These are phyloP conservation scores for Drosophila atripex DNA, from an alignment of 2,888 invertebrate genomes.

Conservation along the genomic window DNA sequence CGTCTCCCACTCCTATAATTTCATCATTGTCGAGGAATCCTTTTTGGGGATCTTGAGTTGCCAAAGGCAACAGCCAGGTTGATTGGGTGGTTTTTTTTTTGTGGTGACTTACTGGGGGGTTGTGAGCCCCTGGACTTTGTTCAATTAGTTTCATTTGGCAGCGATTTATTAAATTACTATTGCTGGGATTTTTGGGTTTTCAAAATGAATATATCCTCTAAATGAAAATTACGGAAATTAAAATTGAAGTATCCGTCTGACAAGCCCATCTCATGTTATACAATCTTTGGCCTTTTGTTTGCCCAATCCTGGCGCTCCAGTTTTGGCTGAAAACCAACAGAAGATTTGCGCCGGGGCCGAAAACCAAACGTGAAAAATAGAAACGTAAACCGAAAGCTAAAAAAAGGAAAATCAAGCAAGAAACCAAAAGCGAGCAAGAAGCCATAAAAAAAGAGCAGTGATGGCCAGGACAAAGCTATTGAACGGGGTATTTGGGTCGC, in stretches of 20 bases:
- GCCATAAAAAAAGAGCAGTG: slow-evolving; percentile 42
- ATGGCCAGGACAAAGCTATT: slow-evolving; percentile 55
- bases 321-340: slow-evolving; percentile 38
- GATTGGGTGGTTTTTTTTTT: slow-evolving; percentile 6
- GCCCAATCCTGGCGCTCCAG: slow-evolving; percentile 20
- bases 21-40: slow-evolving; percentile 43
- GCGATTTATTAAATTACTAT: neutral
- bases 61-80: slow-evolving; percentile 25
- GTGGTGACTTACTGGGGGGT: neutral
- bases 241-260: slow-evolving; percentile 17
- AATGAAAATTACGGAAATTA: neutral
- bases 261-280: slow-evolving; percentile 41
- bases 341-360: slow-evolving; percentile 48
- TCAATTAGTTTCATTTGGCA: slow-evolving; percentile 14
- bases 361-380: slow-evolving; percentile 36
- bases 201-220: neutral
- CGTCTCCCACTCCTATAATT: slow-evolving; percentile 19
- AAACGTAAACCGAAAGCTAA: slow-evolving; percentile 36
- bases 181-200: neutral
- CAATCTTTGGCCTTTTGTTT: slow-evolving; percentile 40
- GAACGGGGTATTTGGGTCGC: slow-evolving; percentile 70
- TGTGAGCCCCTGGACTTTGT: slow-evolving; percentile 4
- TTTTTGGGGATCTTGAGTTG: slow-evolving; percentile 47
- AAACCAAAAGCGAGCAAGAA: slow-evolving; percentile 20
- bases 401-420: slow-evolving; percentile 12